Percentiles rank a stretch among this genome's conserved stretches.
These are phyloP conservation scores for Monochamus saltuarius DNA, from an alignment of 1,140 invertebrate genomes.

Conservation along the genomic window DNA sequence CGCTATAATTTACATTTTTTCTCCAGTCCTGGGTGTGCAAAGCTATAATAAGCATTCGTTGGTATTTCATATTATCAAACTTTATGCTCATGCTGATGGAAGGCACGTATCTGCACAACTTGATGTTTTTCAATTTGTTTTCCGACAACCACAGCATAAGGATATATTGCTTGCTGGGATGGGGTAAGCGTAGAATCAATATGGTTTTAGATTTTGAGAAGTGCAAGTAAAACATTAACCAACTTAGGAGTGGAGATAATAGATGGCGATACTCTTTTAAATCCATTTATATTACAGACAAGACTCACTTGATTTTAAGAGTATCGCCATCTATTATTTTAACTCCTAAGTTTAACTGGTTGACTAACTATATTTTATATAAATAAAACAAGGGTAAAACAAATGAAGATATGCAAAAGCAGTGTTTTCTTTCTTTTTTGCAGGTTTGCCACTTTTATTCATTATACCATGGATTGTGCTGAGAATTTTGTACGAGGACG, in stretches of 20 bases:
- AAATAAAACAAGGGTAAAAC: no score
- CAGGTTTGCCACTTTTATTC: constrained; percentile 60
- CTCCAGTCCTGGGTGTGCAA: constrained; percentile 72
- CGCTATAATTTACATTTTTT: constrained; percentile 56
- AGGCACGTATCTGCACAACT: constrained; percentile 77
- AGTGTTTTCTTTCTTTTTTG: constrained; percentile 22
- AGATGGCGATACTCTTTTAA: no score
- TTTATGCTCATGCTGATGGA: constrained; percentile 84
- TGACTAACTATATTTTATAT: no score
- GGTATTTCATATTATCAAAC: constrained; percentile 75
- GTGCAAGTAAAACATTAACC: no score
- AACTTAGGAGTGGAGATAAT: no score
- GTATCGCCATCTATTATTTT: no score
- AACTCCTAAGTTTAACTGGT: no score
- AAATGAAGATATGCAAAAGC: no score
- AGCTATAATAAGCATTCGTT: constrained; percentile 64
- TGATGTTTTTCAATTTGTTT: constrained; percentile 73
- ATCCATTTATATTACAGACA: no score
- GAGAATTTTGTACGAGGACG: constrained; percentile 58
- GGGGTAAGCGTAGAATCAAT: constrained; percentile 66
- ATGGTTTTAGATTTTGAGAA: no score
- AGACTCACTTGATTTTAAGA: no score
- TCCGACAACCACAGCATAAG: constrained; percentile 68
- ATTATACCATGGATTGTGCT: constrained; percentile 62
- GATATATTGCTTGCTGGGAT: constrained; percentile 69